Percentiles rank a stretch among this genome's conserved stretches.
Evolutionary conservation across 2,888 invertebrate species (phyloP).

Genomic region (Rosalia funebris): DNA sequence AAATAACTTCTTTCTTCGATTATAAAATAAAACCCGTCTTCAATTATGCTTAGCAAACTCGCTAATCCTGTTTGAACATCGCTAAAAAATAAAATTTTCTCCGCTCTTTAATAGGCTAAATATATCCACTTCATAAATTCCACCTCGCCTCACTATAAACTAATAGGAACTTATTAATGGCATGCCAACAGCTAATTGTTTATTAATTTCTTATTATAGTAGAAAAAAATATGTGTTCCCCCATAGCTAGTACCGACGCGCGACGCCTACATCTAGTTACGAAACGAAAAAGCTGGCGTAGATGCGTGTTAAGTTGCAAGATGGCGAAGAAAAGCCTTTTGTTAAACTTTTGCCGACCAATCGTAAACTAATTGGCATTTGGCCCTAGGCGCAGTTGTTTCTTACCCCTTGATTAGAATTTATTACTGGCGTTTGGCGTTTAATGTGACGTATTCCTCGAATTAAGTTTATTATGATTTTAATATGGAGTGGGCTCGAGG

Average conservation of each 20-base stretch:
- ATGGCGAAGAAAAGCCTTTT: conserved; percentile 27
- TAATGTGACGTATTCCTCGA: conserved; percentile 54
- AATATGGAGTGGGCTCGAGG: conserved; percentile 42
- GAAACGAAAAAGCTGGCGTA: conserved; percentile 11
- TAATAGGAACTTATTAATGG: conserved; percentile 16
- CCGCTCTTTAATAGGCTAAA: not conserved
- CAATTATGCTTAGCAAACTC: not conserved
- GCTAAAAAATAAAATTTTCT: not conserved
- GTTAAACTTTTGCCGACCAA: conserved; percentile 30
- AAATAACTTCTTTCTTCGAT: not conserved
- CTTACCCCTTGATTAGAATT: conserved; percentile 37
- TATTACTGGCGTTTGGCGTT: conserved; percentile 35
- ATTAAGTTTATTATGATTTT: conserved; percentile 57
- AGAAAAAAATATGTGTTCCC: not conserved
- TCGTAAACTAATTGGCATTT: conserved; percentile 34
- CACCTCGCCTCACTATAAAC: conserved; percentile 1
- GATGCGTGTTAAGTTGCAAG: conserved; percentile 20
- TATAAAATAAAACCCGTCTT: not conserved
- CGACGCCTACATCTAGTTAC: conserved; percentile 7
- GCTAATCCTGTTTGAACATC: not conserved
- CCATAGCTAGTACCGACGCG: not conserved
- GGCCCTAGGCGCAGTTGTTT: conserved; percentile 28
- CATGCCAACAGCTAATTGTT: conserved; percentile 18
- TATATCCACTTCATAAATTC: conserved; percentile 7
- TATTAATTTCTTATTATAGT: conserved; percentile 20